Evolutionary conservation across 30 jellyfish, hydroid and myxozoan species (phyloP), one percentile per base, ranked within the genome.

Genomic region (Rhopilema esculentum): DNA sequence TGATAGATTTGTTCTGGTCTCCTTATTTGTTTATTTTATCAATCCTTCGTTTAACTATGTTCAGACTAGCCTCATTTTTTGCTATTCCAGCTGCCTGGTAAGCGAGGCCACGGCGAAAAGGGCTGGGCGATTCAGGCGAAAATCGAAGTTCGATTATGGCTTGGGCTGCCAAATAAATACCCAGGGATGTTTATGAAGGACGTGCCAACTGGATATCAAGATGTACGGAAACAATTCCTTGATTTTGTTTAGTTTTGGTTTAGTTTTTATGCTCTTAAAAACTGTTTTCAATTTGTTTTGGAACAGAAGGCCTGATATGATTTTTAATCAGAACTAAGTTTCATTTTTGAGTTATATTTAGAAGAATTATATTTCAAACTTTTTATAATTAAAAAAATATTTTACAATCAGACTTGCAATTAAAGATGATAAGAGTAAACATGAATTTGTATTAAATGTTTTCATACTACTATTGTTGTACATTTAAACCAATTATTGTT

Each of bases 61-160:
- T 63, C 26, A 22, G 27, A 61, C 71, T 66, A 4, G 30, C 66
- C 49, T 29, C 1, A 33, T 15, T 70, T 30, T n/a, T n/a, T 78
- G 61, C 1, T 49, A 15, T 83, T 51, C 51, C 57, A 95, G 99
- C 95, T 95, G 15, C 99, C 99, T 2, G 99, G 99, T 12, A 95
- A 90, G 52, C 80, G 81, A 69, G 99, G 99, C 12, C 99, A 95
- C 77, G 99, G 99, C 2, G 99, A 95, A 57, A 95, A 89, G 28
- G 99, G 99, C 49, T 95, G 99, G 99, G 97, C 96, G 49, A 95
- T 95, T 57, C 99, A 95, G 66, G 99, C 99, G 61, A 95, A 95
- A 77, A 77, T 95, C 33, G 99, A 95, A 70, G 92, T 87, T 53
- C 91, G 99, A 61, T 84, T 95, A 17, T 95, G 99, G 99, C 80